Evolutionary conservation across 2,888 invertebrate genomes (phyloP), one percentile per base, ranked within the genome.

Genomic region (Nesidiocoris tenuis): DNA sequence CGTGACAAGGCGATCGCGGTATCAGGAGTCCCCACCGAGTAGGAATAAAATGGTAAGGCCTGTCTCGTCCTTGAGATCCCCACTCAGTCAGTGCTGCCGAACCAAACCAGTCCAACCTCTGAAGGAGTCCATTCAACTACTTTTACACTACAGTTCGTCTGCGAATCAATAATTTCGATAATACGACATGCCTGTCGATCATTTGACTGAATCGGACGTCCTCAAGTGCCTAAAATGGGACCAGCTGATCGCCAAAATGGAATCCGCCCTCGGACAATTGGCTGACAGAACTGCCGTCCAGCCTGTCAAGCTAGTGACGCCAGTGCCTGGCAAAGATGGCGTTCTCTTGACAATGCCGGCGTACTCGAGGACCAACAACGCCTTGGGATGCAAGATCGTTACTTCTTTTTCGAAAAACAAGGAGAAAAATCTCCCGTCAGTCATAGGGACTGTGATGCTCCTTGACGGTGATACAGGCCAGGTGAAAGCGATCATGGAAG

Each of bases 321-420:
- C 72, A 17, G 68, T 81, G 56, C 80, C 80, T 1, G 68, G 76
- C 0, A 77, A 78, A 75, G 25, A 77, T 74, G 81, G 81, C 17
- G 79, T 79, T 18, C 68, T 81, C 5, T 71, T 80, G 24, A 76
- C 80, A n/a, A 82, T 82, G 82, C 82, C 81, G 18, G 79, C 79
- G 9, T 81, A 78, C 76, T 77, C 78, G 22, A 77, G 76, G 59
- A 64, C 72, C 16, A 78, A 79, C 25, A 81, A 82, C 61, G 83
- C 84, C 0, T 77, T 87, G 54, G 86, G 84, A 23, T 86, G 86
- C 80, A 87, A 87, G 81, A 75, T 87, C 71, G 86, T 87, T 0
- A 86, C 86, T 0, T 82, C 82, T 0, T 85, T 85, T 75, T 80
- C 82, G 0, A 78, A 80, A 0, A 87, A 87, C 80, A 74, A 79